These are phyloP conservation scores for Danaus melanippus DNA, from an alignment of 1,140 invertebrate species.

Conservation along the genomic window DNA sequence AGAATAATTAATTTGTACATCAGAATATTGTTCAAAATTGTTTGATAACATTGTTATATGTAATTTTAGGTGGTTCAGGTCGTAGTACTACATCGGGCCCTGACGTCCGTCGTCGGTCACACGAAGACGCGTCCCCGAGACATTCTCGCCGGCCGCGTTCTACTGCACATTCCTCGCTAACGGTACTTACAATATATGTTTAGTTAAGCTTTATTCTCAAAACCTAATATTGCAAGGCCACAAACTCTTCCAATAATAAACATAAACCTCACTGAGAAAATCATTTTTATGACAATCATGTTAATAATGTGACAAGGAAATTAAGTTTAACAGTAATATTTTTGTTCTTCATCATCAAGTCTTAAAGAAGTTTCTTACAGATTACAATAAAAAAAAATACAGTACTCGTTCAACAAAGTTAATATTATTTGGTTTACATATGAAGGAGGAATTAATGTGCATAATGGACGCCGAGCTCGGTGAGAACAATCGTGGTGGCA, in stretches of 20 bases:
- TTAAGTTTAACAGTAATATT: neutral
- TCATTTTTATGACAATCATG: no score
- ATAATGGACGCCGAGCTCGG: constrained; percentile 87
- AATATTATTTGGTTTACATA: neutral
- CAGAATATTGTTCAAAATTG: neutral
- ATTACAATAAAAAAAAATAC: no score
- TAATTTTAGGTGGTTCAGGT: constrained; percentile 44
- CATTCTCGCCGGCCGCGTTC: constrained; percentile 43
- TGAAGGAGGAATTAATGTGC: constrained; percentile 89
- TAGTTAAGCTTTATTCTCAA: no score
- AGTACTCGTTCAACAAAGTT: neutral
- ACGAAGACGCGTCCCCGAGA: constrained; percentile 44
- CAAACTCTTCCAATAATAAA: no score
- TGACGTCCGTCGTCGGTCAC: constrained; percentile 42
- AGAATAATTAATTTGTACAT: no score
- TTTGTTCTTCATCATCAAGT: neutral
- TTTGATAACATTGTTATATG: neutral
- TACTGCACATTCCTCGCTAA: constrained; percentile 46
- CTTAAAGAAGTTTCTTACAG: no score
- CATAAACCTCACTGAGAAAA: no score
- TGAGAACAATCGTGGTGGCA: constrained; percentile 21
- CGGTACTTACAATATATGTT: constrained; percentile 24
- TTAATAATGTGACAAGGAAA: no score
- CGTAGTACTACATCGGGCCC: constrained; percentile 46
- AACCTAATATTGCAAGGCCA: no score